These are phyloP conservation scores for Dorcus hopei DNA, from an alignment of 2,888 invertebrate genomes.

Conservation along the genomic window DNA sequence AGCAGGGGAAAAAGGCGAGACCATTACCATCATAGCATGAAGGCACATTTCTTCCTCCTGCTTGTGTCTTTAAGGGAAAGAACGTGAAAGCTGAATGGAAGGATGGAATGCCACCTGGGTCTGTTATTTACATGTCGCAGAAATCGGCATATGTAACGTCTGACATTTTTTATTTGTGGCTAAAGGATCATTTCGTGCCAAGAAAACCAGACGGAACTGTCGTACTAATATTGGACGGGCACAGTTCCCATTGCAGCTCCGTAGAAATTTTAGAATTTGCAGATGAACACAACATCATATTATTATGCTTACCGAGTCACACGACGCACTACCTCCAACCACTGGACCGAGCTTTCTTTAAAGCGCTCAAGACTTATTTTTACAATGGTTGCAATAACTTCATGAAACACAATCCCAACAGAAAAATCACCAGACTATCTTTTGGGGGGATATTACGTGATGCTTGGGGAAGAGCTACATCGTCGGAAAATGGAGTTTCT, in stretches of 20 bases:
- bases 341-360: no score
- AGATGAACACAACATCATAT: not conserved
- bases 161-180: slow-evolving; percentile 28
- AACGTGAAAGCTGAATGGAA: slow-evolving; percentile 18
- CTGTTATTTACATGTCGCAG: slow-evolving; percentile 28
- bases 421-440: not conserved
- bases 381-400: no score
- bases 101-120: slow-evolving; percentile 23
- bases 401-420: not conserved
- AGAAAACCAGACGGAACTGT: slow-evolving; percentile 15
- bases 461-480: not conserved
- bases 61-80: slow-evolving; percentile 32
- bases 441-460: not conserved
- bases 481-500: not conserved
- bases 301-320: not conserved
- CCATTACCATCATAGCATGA: slow-evolving; percentile 37
- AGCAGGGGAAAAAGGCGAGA: slow-evolving; percentile 36
- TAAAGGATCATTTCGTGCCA: slow-evolving; percentile 12
- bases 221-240: slow-evolving; percentile 23
- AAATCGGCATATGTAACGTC: slow-evolving; percentile 33
- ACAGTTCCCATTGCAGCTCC: slow-evolving; percentile 11
- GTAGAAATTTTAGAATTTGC: slow-evolving; percentile 14
- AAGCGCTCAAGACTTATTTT: no score
- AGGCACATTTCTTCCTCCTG: slow-evolving; percentile 33
- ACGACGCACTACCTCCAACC: no score